Percentiles rank a stretch among this genome's conserved stretches.
phyloP scores from a whole-genome alignment of 2,797 vertebrate species.

The Xerus rutilus region DNA sequence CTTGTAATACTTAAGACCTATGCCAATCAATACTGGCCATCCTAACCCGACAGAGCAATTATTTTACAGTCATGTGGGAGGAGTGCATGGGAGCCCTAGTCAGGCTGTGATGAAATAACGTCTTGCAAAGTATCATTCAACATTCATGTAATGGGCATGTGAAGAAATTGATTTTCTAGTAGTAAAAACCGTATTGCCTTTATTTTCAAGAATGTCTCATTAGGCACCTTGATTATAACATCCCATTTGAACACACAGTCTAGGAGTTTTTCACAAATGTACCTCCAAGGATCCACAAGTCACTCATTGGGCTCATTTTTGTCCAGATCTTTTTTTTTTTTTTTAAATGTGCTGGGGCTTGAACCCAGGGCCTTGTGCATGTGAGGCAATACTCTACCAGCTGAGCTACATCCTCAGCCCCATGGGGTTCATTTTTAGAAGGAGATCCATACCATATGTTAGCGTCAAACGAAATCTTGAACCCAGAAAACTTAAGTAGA shows the following conservation, averaged over 20 bases:
- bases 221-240: background rate
- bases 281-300: background rate
- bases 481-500: background rate
- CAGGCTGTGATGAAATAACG: background rate
- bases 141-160: background rate
- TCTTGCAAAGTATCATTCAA: background rate
- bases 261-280: background rate
- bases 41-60: background rate
- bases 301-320: background rate
- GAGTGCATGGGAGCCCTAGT: background rate
- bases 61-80: background rate
- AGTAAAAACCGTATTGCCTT: background rate
- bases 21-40: background rate
- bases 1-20: background rate
- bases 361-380: too few relatives aligned
- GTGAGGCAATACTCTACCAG: too few relatives aligned
- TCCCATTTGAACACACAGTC: background rate
- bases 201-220: background rate
- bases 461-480: background rate
- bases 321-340: too few relatives aligned
- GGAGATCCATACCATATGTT: background rate
- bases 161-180: conserved; percentile 51
- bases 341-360: too few relatives aligned
- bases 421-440: background rate
- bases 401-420: too few relatives aligned